phyloP scores from a whole-genome alignment of 2,888 invertebrate species.

The Elmis aenea region DNA sequence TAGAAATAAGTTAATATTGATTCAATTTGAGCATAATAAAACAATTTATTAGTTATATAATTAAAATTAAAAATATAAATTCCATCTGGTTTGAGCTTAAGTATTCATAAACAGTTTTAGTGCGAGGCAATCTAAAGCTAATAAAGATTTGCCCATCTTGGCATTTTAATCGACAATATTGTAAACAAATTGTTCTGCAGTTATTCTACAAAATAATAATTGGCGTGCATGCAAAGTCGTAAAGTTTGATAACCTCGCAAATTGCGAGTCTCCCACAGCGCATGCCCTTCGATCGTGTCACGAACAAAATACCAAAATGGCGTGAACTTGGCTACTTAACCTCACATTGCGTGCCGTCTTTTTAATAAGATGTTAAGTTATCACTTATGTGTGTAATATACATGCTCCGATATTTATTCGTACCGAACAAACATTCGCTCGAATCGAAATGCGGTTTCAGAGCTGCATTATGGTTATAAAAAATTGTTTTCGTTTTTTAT shows the following conservation, averaged over 20 bases:
- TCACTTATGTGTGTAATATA: conserved; percentile 47
- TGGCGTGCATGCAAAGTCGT: conserved; percentile 20
- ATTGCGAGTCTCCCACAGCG: conserved; percentile 23
- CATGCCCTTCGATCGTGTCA: conserved; percentile 17
- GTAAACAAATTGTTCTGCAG: conserved; percentile 12
- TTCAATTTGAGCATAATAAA: too few species aligned
- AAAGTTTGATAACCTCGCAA: conserved; percentile 24
- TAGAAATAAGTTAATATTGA: too few species aligned
- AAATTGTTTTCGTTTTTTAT: conserved; percentile 26
- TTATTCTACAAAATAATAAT: conserved; percentile 19
- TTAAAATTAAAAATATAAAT: too few species aligned
- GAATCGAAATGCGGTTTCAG: conserved; percentile 29
- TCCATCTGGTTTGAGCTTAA: too few species aligned
- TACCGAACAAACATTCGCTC: conserved; percentile 27
- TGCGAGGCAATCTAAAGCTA: too few species aligned
- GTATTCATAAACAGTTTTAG: too few species aligned
- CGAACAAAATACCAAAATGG: conserved; percentile 25
- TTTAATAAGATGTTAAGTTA: conserved; percentile 48
- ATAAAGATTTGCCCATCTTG: too few species aligned
- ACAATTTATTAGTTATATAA: too few species aligned
- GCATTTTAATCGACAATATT: too few species aligned
- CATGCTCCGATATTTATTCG: conserved; percentile 43
- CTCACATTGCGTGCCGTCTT: conserved; percentile 40
- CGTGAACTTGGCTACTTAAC: conserved; percentile 39
- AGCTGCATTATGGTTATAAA: conserved; percentile 27